phyloP scores from a whole-genome alignment of 2,797 vertebrate species.

The Trichosurus vulpecula region DNA sequence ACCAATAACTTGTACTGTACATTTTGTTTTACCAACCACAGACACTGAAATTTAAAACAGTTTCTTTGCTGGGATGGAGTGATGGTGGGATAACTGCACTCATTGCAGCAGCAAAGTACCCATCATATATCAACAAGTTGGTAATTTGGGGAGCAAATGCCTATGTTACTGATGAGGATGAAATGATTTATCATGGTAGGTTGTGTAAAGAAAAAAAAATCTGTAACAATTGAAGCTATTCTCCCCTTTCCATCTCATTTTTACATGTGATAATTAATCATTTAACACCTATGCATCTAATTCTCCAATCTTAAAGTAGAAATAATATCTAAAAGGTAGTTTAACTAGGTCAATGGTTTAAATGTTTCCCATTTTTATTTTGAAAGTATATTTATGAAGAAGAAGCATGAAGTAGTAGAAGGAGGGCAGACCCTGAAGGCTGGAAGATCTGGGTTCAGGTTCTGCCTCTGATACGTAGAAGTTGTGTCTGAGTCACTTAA shows the following conservation, averaged over 20 bases:
- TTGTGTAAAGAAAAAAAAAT: background rate
- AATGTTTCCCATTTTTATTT: constrained; percentile 37
- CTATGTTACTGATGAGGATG: constrained; percentile 88
- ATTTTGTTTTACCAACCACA: constrained; percentile 70
- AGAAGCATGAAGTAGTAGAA: background rate
- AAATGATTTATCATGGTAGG: constrained; percentile 88
- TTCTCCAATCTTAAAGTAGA: background rate
- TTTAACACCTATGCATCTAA: background rate
- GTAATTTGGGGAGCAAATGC: constrained; percentile 92
- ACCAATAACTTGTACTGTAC: constrained; percentile 21
- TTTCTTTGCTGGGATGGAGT: constrained; percentile 95
- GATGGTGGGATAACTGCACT: constrained; percentile 93
- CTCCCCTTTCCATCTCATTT: background rate
- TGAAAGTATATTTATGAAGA: background rate
- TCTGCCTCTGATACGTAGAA: background rate
- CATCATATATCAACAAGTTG: constrained; percentile 87
- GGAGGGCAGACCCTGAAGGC: background rate
- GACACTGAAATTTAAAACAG: constrained; percentile 88
- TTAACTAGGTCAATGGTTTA: background rate
- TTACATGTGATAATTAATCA: background rate
- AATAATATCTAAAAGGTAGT: constrained; percentile 3
- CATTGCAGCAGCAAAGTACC: constrained; percentile 89
- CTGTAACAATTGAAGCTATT: background rate
- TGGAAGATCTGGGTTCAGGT: background rate
- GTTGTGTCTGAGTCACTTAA: background rate